Evolutionary conservation across 2,888 invertebrate species (phyloP).

Genomic region (Phlogophora meticulosa): DNA sequence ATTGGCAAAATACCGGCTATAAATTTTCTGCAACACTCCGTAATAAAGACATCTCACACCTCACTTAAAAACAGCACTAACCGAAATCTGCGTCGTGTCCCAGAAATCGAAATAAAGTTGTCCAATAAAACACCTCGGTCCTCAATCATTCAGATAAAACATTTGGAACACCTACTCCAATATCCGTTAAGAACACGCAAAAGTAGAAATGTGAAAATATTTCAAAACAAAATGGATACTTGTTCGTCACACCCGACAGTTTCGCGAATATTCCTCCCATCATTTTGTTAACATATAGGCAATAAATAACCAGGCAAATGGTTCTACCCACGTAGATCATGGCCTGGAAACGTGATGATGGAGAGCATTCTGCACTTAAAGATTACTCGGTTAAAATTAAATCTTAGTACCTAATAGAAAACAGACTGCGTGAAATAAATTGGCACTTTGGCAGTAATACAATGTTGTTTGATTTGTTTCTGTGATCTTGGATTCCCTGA

Average conservation of each 20-base stretch:
- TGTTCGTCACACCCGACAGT: slow-evolving; percentile 2
- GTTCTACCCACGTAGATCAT: slow-evolving; percentile 43
- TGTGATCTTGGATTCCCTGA: not conserved
- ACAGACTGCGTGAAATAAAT: slow-evolving; percentile 35
- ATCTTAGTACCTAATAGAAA: slow-evolving; percentile 17
- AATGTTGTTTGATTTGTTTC: slow-evolving; percentile 19
- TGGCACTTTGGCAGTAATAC: slow-evolving; percentile 9
- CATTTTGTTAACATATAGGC: slow-evolving; percentile 37
- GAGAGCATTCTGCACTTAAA: slow-evolving; percentile 30
- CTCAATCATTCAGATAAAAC: slow-evolving; percentile 16
- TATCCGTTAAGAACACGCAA: slow-evolving; percentile 15
- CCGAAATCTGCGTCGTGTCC: not conserved
- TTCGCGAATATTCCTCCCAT: slow-evolving; percentile 33
- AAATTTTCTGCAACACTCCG: slow-evolving; percentile 19
- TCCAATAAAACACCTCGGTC: slow-evolving; percentile 12
- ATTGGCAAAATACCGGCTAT: slow-evolving; percentile 29
- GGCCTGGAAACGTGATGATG: slow-evolving; percentile 30
- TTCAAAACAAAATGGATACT: slow-evolving; percentile 25
- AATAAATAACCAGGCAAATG: slow-evolving; percentile 49
- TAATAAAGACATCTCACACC: slow-evolving; percentile 37
- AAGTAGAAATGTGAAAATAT: slow-evolving; percentile 33
- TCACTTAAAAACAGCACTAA: slow-evolving; percentile 17
- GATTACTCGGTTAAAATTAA: slow-evolving; percentile 20
- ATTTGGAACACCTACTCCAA: slow-evolving; percentile 19
- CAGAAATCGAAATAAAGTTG: slow-evolving; percentile 15